Conservation (phyloP, 2,113 vertebrate species). For the Urocynchramus pylzowi region DNA sequence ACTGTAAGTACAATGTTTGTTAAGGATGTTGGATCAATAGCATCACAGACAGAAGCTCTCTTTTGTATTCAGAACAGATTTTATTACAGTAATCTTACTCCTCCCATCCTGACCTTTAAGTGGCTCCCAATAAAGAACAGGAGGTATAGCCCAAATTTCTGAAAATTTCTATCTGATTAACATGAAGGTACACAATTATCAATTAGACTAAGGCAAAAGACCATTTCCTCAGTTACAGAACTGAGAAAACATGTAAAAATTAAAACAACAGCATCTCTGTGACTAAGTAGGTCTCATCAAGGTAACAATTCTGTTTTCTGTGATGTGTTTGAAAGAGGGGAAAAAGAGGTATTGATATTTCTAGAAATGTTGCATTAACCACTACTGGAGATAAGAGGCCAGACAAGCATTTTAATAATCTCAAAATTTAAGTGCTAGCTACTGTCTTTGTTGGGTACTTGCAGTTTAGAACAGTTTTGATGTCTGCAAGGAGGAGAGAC, state of each 20-base stretch:
- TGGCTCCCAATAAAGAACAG: not conserved
- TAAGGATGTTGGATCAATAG: not conserved
- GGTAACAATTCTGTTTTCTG: not conserved
- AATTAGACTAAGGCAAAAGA: not conserved
- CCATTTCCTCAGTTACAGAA: not conserved
- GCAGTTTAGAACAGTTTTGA: not conserved
- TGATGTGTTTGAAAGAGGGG: not conserved
- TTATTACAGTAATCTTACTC: not conserved
- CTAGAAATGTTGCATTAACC: not conserved
- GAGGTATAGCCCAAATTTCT: not conserved
- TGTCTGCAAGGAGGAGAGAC: not conserved
- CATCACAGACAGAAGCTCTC: not conserved
- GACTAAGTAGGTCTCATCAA: not conserved
- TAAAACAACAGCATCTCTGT: not conserved
- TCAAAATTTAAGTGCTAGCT: not conserved
- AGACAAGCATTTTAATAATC: not conserved
- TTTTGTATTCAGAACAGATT: not conserved
- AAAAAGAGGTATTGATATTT: not conserved
- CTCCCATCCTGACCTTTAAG: not conserved
- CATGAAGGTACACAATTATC: not conserved
- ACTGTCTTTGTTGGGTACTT: not conserved
- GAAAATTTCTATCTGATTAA: not conserved
- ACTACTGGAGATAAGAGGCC: not conserved
- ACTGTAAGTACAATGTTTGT: not conserved
- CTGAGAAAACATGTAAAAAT: not conserved